Percentiles rank a stretch among this genome's conserved stretches.
phyloP scores from a whole-genome alignment of 2,797 vertebrate genomes.

The Melanotaenia pygmaea region DNA sequence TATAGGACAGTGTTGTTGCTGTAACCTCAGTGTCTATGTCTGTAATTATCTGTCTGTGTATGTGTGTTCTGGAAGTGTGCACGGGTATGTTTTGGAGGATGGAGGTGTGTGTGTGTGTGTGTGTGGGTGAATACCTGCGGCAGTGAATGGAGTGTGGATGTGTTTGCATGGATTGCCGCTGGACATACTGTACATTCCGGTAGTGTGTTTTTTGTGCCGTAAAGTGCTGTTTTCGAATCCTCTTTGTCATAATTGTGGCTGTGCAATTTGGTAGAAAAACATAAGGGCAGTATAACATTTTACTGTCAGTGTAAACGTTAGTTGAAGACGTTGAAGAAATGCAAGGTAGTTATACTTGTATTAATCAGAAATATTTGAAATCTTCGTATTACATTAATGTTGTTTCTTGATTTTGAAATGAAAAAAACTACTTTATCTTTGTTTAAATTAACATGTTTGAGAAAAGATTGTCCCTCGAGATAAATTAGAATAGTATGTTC shows the following conservation, averaged over 20 bases:
- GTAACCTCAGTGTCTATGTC: slow-evolving; percentile 63
- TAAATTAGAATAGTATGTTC: slow-evolving; percentile 58
- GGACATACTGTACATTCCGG: slow-evolving; percentile 78
- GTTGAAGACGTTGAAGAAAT: slow-evolving; percentile 37
- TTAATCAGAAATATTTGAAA: slow-evolving; percentile 52
- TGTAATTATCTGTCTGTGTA: slow-evolving; percentile 11
- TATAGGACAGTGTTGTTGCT: slow-evolving; percentile 72
- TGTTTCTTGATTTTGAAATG: slow-evolving; percentile 55
- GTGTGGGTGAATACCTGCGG: slow-evolving; percentile 4
- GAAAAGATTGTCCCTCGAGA: slow-evolving; percentile 55
- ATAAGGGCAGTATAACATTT: slow-evolving; percentile 50
- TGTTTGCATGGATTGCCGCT: slow-evolving; percentile 67
- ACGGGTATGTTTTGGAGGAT: slow-evolving; percentile 6
- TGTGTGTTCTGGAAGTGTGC: slow-evolving; percentile 16
- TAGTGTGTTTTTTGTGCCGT: slow-evolving; percentile 80
- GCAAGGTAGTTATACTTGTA: slow-evolving; percentile 49
- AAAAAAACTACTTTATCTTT: slow-evolving; percentile 45
- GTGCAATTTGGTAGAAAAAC: slow-evolving; percentile 69
- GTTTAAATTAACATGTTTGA: slow-evolving; percentile 52
- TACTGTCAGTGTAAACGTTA: slow-evolving; percentile 51
- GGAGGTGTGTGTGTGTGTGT: neutral
- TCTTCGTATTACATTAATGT: slow-evolving; percentile 59
- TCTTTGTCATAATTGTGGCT: slow-evolving; percentile 72
- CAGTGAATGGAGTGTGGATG: slow-evolving; percentile 42
- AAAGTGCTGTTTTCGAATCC: slow-evolving; percentile 79